phyloP scores from a whole-genome alignment of 2,888 invertebrate species.

The Isotomurus palustris region DNA sequence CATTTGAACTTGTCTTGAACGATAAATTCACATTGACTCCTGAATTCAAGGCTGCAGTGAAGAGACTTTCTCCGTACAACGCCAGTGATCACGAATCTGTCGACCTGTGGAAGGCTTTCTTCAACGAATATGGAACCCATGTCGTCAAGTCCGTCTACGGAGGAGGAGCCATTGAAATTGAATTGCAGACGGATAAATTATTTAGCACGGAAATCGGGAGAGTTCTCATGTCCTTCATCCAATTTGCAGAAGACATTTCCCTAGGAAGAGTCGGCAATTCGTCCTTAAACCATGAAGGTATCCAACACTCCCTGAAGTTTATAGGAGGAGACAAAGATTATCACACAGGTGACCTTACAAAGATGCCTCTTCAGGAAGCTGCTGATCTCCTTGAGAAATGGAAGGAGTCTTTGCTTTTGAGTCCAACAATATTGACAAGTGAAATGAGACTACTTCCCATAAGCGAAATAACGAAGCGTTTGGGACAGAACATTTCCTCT shows the following conservation, averaged over 20 bases:
- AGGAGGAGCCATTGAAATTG: constrained; percentile 24
- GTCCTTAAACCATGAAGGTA: neutral
- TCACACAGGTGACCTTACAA: constrained; percentile 1
- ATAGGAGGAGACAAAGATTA: neutral
- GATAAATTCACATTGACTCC: neutral
- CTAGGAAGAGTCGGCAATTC: neutral
- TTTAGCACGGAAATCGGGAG: neutral
- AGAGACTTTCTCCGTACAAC: constrained; percentile 10
- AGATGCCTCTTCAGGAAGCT: neutral
- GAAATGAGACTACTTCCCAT: neutral
- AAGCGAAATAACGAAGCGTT: neutral
- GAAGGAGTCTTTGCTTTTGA: neutral
- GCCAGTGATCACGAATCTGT: constrained; percentile 11
- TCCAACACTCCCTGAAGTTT: neutral
- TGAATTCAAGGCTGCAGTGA: neutral
- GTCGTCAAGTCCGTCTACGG: constrained; percentile 20
- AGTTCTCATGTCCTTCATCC: constrained; percentile 10
- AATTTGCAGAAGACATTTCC: constrained; percentile 21
- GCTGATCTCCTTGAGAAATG: neutral
- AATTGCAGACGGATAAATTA: constrained; percentile 4
- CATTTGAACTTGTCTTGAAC: constrained; percentile 14
- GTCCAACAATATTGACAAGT: neutral
- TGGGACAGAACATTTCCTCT: neutral
- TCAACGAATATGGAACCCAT: constrained; percentile 31
- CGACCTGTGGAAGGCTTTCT: constrained; percentile 21